Base-by-base conservation (phyloP, 2,113 vertebrate species). In the Charina bottae region DNA sequence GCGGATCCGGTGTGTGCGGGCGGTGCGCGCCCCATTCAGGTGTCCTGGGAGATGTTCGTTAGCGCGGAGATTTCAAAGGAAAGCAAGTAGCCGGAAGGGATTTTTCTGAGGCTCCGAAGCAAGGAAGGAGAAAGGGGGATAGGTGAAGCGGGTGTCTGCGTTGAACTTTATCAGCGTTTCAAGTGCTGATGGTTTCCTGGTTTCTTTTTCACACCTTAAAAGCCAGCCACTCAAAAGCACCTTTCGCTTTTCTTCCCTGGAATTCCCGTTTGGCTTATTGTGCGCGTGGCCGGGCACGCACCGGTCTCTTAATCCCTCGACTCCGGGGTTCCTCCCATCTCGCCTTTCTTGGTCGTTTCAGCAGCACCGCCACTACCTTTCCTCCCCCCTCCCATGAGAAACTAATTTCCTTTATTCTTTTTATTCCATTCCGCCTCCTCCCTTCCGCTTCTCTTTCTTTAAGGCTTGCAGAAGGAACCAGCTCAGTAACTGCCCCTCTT, bases 51-150 rank as follows among this genome's bases (percentile, higher is more conserved):
- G 55, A 53, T 33, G 60, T 83, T 92, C 64, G 59, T 92, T 88
- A 91, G 93, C 92, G 89, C 95, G 95, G 95, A 96, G 93, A 94
- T 85, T 94, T 93, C 93, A 92, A 94, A 93, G 92, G 94, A 93
- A 83, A 95, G 90, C 94, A 92, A 93, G 54, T 59, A 55, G 89
- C 85, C 88, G 62, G 83, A 53, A 84, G 90, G 89, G 85, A 19
- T 83, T 89, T 94, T 95, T 91, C 6, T 49, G 49, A 13, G 88
- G 55, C 54, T 90, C 55, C 78, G 17, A 6, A 62, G 42, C 19
- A 37, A 9, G 68, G 64, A 28, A 26, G 46, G 12, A 54, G 26
- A 19, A 55, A 33, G 12, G 28, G 17, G 12, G 1, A 0, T 0
- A 21, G 2, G 53, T 19, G 23, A 9, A 8, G 8, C 23, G 33